Conservation (phyloP, 2,888 invertebrate genomes). For the Syrphus vitripennis region DNA sequence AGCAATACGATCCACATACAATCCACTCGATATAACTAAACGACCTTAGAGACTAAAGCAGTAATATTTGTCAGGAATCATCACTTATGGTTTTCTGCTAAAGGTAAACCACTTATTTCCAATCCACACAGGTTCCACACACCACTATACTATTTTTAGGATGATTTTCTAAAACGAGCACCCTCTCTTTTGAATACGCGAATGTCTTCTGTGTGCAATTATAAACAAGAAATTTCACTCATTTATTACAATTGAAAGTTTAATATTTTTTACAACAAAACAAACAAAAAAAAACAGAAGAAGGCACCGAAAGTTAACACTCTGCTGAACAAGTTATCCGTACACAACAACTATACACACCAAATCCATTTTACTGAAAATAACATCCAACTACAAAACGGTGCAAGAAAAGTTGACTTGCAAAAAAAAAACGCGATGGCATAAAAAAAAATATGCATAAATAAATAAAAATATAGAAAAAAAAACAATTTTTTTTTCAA, state of each 20-base stretch:
- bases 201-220: background rate
- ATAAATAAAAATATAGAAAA: conserved; percentile 30
- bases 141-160: background rate
- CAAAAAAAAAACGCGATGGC: conserved; percentile 43
- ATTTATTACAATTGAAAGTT: conserved; percentile 66
- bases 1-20: conserved; percentile 43
- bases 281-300: conserved; percentile 36
- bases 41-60: conserved; percentile 28
- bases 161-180: background rate
- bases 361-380: background rate
- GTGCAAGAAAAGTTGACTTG: conserved; percentile 49
- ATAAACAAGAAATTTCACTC: conserved; percentile 57
- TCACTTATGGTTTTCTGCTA: background rate
- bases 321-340: conserved; percentile 55
- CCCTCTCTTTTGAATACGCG: background rate
- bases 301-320: conserved; percentile 68
- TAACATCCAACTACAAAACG: conserved; percentile 13
- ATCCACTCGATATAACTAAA: conserved; percentile 37
- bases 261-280: conserved; percentile 10
- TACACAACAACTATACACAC: background rate
- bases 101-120: conserved; percentile 23
- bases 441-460: conserved; percentile 35
- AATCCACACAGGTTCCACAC: conserved; percentile 36
- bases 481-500: background rate
- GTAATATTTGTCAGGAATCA: background rate